phyloP scores from a whole-genome alignment of 1,140 invertebrate genomes.

The Drosophila mayri region DNA sequence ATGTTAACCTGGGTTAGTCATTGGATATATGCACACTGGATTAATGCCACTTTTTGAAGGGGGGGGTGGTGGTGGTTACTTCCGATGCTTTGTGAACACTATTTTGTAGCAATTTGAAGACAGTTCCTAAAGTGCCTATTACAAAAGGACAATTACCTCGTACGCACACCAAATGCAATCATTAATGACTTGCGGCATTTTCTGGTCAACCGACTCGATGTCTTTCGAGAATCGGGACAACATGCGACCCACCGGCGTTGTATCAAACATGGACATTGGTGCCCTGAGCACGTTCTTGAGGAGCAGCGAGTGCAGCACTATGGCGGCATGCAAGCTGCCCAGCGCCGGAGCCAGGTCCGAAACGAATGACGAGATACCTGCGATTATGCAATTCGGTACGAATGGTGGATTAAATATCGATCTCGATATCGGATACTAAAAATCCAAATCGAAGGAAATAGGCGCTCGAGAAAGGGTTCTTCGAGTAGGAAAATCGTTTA shows the following conservation, averaged over 20 bases:
- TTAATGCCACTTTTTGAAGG: neutral
- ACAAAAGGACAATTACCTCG: slow-evolving; percentile 88
- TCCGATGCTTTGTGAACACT: slow-evolving; percentile 4
- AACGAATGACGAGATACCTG: slow-evolving; percentile 88
- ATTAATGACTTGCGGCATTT: slow-evolving; percentile 89
- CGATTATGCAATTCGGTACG: slow-evolving; percentile 48
- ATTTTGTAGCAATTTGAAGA: slow-evolving; percentile 50
- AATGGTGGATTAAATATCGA: slow-evolving; percentile 33
- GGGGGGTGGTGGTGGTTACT: slow-evolving; percentile 1
- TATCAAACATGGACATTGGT: slow-evolving; percentile 94
- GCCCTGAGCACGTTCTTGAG: slow-evolving; percentile 91
- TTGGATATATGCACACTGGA: slow-evolving; percentile 10
- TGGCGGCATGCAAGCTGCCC: slow-evolving; percentile 90
- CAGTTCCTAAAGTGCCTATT: slow-evolving; percentile 8
- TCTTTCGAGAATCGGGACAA: slow-evolving; percentile 95
- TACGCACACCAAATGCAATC: slow-evolving; percentile 92
- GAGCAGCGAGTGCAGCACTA: slow-evolving; percentile 91
- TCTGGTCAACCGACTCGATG: slow-evolving; percentile 89
- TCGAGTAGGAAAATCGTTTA: slow-evolving; percentile 26
- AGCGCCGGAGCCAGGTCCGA: slow-evolving; percentile 90
- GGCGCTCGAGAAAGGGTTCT: slow-evolving; percentile 23
- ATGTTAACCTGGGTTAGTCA: slow-evolving; percentile 12
- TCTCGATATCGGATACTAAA: neutral
- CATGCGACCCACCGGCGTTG: slow-evolving; percentile 94
- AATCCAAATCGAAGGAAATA: slow-evolving; percentile 4